A percentile compares a stretch with the other conserved stretches of the same genome.
phyloP scores from a whole-genome alignment of 2,888 invertebrate genomes.

The Furcula furcula region DNA sequence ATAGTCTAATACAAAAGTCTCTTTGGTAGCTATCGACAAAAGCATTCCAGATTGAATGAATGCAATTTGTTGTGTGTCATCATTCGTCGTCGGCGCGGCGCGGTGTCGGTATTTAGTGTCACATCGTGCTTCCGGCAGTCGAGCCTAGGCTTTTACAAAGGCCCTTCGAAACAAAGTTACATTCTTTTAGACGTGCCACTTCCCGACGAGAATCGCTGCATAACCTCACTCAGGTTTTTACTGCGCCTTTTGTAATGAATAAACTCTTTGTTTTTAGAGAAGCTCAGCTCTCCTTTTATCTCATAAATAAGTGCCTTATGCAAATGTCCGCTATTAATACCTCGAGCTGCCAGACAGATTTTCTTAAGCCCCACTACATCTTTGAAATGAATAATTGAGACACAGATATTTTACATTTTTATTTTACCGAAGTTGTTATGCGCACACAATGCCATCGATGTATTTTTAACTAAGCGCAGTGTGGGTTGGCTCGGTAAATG shows the following conservation, averaged over 20 bases:
- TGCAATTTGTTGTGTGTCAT: slow-evolving; percentile 43
- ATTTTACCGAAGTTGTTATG: no score
- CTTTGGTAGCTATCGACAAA: slow-evolving; percentile 32
- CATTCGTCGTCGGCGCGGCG: no score
- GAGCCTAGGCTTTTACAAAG: slow-evolving; percentile 36
- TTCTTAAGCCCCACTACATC: no score
- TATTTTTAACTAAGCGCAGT: no score
- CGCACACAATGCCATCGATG: no score
- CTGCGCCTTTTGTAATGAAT: slow-evolving; percentile 39
- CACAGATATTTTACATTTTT: no score
- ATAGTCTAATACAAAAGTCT: slow-evolving; percentile 23
- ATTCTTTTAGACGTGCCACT: slow-evolving; percentile 37
- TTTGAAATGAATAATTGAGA: no score
- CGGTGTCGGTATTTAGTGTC: slow-evolving; percentile 33
- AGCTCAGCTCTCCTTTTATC: slow-evolving; percentile 20
- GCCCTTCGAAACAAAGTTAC: slow-evolving; percentile 37
- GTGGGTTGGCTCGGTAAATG: slow-evolving; percentile 20
- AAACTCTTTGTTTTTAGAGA: slow-evolving; percentile 41
- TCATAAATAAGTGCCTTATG: neutral
- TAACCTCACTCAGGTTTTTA: slow-evolving; percentile 38
- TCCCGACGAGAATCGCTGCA: slow-evolving; percentile 31
- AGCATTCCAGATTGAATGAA: slow-evolving; percentile 36
- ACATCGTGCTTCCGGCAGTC: slow-evolving; percentile 32
- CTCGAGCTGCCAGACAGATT: no score
- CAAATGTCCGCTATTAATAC: no score